phyloP scores from a whole-genome alignment of 2,888 invertebrate species.

The Norana najaformis region DNA sequence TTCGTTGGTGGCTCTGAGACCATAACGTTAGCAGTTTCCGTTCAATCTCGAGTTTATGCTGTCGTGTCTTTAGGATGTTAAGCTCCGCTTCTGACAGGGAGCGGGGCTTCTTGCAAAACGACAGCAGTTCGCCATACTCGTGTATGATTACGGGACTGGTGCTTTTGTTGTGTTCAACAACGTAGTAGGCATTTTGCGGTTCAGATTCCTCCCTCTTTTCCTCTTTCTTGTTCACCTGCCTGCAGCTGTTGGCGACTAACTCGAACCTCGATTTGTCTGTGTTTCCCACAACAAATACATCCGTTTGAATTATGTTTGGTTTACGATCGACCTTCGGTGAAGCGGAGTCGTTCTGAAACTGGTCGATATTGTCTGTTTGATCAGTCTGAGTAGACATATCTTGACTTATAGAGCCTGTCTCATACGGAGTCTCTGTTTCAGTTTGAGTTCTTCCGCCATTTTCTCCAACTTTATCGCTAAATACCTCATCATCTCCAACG shows the following conservation, averaged over 20 bases:
- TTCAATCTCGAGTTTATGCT: not conserved
- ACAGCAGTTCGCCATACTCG: not conserved
- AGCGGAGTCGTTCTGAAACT: not conserved
- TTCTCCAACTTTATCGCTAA: not conserved
- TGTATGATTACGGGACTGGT: not conserved
- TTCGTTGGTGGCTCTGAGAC: not conserved
- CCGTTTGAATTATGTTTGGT: not conserved
- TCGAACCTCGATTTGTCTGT: not conserved
- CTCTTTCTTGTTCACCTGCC: not conserved
- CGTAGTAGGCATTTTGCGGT: conserved; percentile 16
- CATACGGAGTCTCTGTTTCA: not conserved
- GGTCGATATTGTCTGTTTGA: not conserved
- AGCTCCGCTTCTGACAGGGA: not conserved
- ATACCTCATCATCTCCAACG: not conserved
- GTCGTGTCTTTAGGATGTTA: not conserved
- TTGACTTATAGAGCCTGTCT: not conserved
- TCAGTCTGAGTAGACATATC: not conserved
- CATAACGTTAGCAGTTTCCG: not conserved
- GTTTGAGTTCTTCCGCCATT: not conserved
- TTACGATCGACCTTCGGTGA: not conserved
- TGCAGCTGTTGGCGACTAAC: conserved; percentile 19
- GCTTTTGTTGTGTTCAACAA: not conserved
- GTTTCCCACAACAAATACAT: not conserved
- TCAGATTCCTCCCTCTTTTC: not conserved
- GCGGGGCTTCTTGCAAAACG: not conserved